Conservation (phyloP, 2,888 invertebrate species). For the Zeuzera pyrina region DNA sequence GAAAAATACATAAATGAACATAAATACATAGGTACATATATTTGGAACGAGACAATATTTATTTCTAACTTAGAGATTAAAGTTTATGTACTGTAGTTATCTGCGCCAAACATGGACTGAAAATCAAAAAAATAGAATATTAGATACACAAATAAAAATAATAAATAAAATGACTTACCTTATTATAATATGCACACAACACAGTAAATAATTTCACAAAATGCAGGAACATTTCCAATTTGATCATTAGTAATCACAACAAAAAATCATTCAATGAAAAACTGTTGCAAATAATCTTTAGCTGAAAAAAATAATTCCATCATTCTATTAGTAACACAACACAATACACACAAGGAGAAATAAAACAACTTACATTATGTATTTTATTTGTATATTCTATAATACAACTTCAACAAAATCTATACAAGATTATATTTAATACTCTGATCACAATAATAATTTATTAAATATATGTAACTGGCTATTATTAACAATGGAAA, state of each 20-base stretch:
- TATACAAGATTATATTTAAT: slow-evolving; percentile 43
- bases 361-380: slow-evolving; percentile 32
- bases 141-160: slow-evolving; percentile 7
- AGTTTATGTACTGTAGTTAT: slow-evolving; percentile 48
- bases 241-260: neutral
- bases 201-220: slow-evolving; percentile 3
- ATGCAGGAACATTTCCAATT: slow-evolving; percentile 14
- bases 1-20: slow-evolving; percentile 11
- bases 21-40: slow-evolving; percentile 16
- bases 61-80: neutral
- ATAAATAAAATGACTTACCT: slow-evolving; percentile 5
- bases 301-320: neutral
- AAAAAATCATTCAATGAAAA: neutral
- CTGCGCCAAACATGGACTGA: slow-evolving; percentile 63
- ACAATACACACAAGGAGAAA: slow-evolving; percentile 16
- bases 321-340: slow-evolving; percentile 8
- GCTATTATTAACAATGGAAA: slow-evolving; percentile 1
- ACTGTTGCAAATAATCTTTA: neutral
- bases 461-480: slow-evolving; percentile 13
- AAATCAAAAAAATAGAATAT: slow-evolving; percentile 31
- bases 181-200: neutral
- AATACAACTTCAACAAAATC: slow-evolving; percentile 52
- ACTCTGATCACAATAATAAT: slow-evolving; percentile 29
- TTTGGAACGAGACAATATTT: slow-evolving; percentile 14
- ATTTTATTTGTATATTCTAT: slow-evolving; percentile 40